Base-by-base conservation (phyloP, 2,888 invertebrate genomes). In the Hypselothyrea guttata region DNA sequence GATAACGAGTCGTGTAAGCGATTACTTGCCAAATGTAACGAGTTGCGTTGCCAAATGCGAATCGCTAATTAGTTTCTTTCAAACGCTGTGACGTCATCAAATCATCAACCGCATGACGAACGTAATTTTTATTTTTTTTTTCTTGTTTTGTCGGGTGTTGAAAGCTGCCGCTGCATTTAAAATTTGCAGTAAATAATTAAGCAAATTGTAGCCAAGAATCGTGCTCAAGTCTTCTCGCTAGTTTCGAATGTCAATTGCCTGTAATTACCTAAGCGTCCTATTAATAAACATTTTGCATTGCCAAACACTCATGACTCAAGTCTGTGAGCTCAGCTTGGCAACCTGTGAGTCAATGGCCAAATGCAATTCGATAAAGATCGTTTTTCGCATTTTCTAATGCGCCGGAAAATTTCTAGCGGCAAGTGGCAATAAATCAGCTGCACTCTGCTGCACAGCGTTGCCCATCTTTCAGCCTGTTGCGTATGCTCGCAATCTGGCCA, bases 151-250 rank as follows among this genome's bases (percentile, higher is more conserved):
- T 51, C 48, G 22, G 28, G 47, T 76, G 70, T 72, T 81, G 78
- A 81, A 81, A 81, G 71, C 66, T 53, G 33, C 48, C 62, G 57
- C 63, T 70, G 70, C 66, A 71, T 71, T 66, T 53, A 69, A 71
- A 78, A 81, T 84, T 84, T 74, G 65, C 59, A 35, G 49, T 48
- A 54, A 78, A 82, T 78, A 82, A 82, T 84, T 71, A 78, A 62
- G 60, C 59, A 69, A 75, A 78, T 84, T 69, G 75, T 49, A 69
- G 68, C 56, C 41, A 59, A 78, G 79, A 73, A 79, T 78, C 82
- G 70, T 82, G 77, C 52, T 28, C 31, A 8, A 34, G 30, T 33
- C 18, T 15, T 62, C 47, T 42, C 30, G 15, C 11, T 45, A 37
- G 44, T 52, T 61, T 55, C 64, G 82, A 78, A 75, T 82, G 75